phyloP scores from a whole-genome alignment of 2,113 vertebrate genomes.

The Leucopsar rothschildi region DNA sequence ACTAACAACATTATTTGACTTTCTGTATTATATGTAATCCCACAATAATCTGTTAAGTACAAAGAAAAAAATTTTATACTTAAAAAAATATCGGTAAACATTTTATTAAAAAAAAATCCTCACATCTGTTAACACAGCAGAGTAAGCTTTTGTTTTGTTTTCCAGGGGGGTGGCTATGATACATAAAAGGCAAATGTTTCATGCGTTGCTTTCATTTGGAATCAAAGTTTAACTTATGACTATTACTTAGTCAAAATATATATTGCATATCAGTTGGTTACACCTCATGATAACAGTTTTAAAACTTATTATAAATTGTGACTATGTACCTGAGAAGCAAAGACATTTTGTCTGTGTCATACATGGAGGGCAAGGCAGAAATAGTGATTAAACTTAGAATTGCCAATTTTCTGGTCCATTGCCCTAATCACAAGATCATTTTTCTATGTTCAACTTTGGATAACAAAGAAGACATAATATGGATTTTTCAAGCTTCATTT shows the following conservation, averaged over 20 bases:
- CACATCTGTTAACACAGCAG: background rate
- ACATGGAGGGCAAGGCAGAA: background rate
- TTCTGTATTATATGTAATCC: background rate
- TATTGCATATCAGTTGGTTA: background rate
- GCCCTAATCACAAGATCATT: background rate
- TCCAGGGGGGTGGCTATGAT: fast-evolving
- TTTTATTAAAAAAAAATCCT: background rate
- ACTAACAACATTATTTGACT: background rate
- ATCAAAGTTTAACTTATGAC: background rate
- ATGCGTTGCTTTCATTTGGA: background rate
- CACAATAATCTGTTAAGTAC: background rate
- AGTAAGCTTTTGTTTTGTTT: background rate
- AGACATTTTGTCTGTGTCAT: background rate
- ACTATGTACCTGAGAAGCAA: background rate
- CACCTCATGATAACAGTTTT: background rate
- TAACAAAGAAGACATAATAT: background rate
- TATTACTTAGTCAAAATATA: background rate
- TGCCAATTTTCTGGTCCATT: slow-evolving; percentile 2
- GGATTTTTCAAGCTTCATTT: slow-evolving; percentile 27
- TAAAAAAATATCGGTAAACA: background rate
- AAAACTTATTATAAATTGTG: background rate
- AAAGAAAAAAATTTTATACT: background rate
- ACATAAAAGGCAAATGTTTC: background rate
- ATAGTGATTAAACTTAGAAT: background rate
- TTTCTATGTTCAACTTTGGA: background rate